Percentiles rank a stretch among this genome's conserved stretches.
Evolutionary conservation across 2,888 invertebrate species (phyloP).

Genomic region (Linnaemya vulpina): DNA sequence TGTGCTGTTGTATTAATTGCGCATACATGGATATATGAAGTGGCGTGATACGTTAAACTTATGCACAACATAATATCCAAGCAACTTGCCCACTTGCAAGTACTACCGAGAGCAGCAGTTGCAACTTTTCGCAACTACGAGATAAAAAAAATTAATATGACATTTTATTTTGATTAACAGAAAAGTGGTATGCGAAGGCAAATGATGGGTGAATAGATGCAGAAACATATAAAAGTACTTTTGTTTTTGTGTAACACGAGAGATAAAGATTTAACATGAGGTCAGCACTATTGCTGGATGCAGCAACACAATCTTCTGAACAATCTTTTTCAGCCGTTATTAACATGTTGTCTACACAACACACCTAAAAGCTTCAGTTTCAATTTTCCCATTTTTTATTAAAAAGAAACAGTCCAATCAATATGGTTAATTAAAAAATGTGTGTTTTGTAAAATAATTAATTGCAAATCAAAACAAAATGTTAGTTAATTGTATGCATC

Average conservation of each 20-base stretch:
- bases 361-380: not conserved
- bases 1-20: too few species aligned
- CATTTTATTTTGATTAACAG: constrained; percentile 16
- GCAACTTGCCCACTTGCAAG: constrained; percentile 4
- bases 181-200: not conserved
- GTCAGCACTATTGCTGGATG: not conserved
- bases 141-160: not conserved
- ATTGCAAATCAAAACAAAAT: too few species aligned
- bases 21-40: not conserved
- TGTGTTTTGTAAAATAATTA: too few species aligned
- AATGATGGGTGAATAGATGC: not conserved
- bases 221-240: not conserved
- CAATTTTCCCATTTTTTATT: not conserved
- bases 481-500: too few species aligned
- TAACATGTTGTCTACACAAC: constrained; percentile 22
- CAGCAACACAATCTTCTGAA: constrained; percentile 51
- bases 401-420: too few species aligned
- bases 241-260: constrained; percentile 32
- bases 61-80: constrained; percentile 29
- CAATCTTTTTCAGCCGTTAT: constrained; percentile 38
- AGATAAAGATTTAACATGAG: constrained; percentile 30
- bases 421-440: too few species aligned
- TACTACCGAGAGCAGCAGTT: not conserved
- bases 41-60: constrained; percentile 32
- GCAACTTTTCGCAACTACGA: not conserved